A percentile compares a stretch with the other conserved stretches of the same genome.
These are phyloP conservation scores for Oligia fasciuncula DNA, from an alignment of 2,888 invertebrate genomes.

Conservation along the genomic window DNA sequence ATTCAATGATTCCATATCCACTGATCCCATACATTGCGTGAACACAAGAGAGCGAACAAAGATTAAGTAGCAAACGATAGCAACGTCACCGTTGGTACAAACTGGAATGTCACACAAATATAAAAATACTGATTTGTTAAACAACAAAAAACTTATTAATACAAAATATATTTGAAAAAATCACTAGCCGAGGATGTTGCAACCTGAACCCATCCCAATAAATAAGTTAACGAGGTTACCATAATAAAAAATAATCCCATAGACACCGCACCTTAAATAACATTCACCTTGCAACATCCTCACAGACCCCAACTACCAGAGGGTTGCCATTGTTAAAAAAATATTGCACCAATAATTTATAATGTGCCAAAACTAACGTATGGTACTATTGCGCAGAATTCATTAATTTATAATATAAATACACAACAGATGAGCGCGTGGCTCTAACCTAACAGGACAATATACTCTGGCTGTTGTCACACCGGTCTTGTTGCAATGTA, in stretches of 20 bases:
- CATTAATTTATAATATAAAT: constrained; percentile 76
- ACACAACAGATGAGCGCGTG: constrained; percentile 83
- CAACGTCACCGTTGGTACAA: constrained; percentile 78
- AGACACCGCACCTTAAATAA: constrained; percentile 70
- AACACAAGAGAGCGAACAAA: constrained; percentile 79
- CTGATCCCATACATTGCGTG: constrained; percentile 59
- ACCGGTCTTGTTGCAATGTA: constrained; percentile 78
- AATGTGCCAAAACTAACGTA: constrained; percentile 75
- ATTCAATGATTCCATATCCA: constrained; percentile 63
- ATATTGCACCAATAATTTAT: constrained; percentile 84
- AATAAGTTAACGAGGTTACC: constrained; percentile 73
- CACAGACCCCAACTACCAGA: constrained; percentile 72
- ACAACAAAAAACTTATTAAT: constrained; percentile 82
- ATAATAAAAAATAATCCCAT: constrained; percentile 69
- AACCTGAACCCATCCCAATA: constrained; percentile 76
- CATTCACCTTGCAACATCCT: constrained; percentile 86
- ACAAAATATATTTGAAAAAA: constrained; percentile 81
- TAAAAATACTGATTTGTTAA: constrained; percentile 89
- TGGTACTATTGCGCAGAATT: constrained; percentile 76
- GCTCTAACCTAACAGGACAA: constrained; percentile 71
- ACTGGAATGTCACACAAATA: constrained; percentile 90
- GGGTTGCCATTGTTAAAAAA: constrained; percentile 78
- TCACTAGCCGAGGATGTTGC: constrained; percentile 80
- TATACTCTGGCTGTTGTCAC: constrained; percentile 69
- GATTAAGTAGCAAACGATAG: constrained; percentile 77